A percentile compares a stretch with the other conserved stretches of the same genome.
Conservation (phyloP, 2,888 invertebrate species). For the Andrena hattorfiana region DNA sequence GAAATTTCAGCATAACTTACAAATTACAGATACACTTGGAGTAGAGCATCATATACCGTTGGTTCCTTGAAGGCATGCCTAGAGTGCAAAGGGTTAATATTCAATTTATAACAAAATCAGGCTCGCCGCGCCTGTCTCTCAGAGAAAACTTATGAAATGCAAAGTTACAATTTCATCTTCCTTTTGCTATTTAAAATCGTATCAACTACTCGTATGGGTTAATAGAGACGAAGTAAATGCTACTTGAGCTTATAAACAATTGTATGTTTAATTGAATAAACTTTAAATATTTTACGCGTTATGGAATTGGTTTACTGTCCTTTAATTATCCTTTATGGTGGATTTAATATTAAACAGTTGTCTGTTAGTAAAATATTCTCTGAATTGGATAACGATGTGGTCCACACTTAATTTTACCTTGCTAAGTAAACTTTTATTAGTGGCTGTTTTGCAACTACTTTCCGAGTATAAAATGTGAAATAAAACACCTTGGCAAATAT, state of each 20-base stretch:
- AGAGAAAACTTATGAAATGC: background rate
- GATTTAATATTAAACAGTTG: no score
- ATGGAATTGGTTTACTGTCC: no score
- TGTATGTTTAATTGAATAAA: no score
- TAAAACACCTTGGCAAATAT: background rate
- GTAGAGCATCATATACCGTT: background rate
- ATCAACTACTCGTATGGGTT: no score
- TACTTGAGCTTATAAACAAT: no score
- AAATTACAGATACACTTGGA: background rate
- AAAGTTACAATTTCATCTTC: background rate
- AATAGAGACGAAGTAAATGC: no score
- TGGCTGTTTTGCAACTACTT: background rate
- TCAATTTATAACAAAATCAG: conserved; percentile 13
- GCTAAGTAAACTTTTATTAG: background rate
- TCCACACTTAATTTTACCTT: background rate
- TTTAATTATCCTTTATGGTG: no score
- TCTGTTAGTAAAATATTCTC: no score
- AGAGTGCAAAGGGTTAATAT: conserved; percentile 17
- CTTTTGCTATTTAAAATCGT: no score
- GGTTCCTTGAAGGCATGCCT: conserved; percentile 14
- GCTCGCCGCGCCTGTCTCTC: no score
- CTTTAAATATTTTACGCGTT: no score
- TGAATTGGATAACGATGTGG: no score
- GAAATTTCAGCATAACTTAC: conserved; percentile 3
- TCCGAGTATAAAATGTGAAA: background rate